Conservation (phyloP, 2,888 invertebrate species). For the Zaprionus lineosus region DNA sequence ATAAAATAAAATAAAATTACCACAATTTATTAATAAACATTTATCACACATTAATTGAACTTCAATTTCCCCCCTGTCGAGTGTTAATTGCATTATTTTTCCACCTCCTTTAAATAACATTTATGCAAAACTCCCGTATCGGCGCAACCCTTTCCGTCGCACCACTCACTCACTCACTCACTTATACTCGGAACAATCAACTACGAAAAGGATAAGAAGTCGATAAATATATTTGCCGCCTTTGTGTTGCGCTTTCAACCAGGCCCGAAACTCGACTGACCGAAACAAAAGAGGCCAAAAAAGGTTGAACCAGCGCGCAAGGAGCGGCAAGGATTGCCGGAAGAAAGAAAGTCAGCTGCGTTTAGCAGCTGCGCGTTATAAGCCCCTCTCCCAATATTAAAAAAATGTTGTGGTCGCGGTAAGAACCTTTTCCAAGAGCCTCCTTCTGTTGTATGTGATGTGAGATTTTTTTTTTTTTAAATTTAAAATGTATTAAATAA, state of each 20-base stretch:
- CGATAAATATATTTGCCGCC: conserved; percentile 21
- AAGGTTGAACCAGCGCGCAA: conserved; percentile 16
- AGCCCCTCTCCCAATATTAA: conserved; percentile 22
- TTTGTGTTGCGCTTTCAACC: conserved; percentile 49
- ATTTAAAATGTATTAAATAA: no score
- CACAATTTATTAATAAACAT: no score
- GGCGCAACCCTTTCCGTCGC: conserved; percentile 10
- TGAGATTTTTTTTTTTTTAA: no score
- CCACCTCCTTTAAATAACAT: no score
- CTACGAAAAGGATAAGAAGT: conserved; percentile 18
- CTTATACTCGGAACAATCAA: conserved; percentile 11
- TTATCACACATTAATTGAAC: no score
- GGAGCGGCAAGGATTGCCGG: conserved; percentile 21
- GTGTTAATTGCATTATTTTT: no score
- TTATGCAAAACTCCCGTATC: no score
- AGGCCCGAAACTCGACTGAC: conserved; percentile 61
- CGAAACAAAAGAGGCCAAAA: conserved; percentile 39
- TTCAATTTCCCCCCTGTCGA: no score
- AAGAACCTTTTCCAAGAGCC: no score
- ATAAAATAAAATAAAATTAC: no score
- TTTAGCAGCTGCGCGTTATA: conserved; percentile 53
- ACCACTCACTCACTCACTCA: conserved; percentile 6
- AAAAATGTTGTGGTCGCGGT: no score
- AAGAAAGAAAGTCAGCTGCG: conserved; percentile 16
- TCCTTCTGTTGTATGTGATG: no score